These are phyloP conservation scores for Scortum barcoo DNA, from an alignment of 2,113 vertebrate genomes.

Conservation along the genomic window DNA sequence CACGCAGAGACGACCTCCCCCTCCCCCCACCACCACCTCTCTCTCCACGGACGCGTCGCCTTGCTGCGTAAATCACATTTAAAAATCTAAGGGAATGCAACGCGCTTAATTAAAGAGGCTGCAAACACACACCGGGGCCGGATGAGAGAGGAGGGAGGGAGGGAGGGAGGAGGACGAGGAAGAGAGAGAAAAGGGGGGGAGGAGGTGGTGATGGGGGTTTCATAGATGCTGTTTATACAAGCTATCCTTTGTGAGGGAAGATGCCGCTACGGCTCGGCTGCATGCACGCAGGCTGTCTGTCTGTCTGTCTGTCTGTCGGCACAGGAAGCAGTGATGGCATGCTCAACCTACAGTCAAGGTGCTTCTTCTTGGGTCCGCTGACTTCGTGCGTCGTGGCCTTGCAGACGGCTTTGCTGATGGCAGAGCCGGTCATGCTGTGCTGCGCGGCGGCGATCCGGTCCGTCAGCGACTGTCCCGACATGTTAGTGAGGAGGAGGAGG, in stretches of 20 bases:
- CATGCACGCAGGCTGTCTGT: conserved; percentile 44
- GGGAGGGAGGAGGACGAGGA: too few species aligned
- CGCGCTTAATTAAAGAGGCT: conserved; percentile 63
- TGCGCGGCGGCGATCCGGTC: conserved; percentile 91
- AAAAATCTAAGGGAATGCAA: conserved; percentile 69
- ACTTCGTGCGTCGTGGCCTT: conserved; percentile 93
- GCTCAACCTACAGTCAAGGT: conserved; percentile 91
- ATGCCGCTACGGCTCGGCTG: conserved; percentile 55
- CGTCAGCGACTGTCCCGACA: conserved; percentile 93
- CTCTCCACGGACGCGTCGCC: too few species aligned
- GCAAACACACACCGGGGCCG: conserved; percentile 55
- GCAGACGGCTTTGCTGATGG: conserved; percentile 91
- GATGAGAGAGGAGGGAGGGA: conserved; percentile 7
- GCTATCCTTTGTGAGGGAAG: conserved; percentile 66
- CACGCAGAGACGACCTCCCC: conserved; percentile 61
- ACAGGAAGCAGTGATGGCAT: conserved; percentile 70
- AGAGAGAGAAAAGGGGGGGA: background rate
- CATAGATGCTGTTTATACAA: conserved; percentile 53
- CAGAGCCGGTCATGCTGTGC: conserved; percentile 91
- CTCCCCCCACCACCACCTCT: too few species aligned
- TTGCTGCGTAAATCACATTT: conserved; percentile 45
- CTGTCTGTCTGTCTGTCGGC: conserved; percentile 20
- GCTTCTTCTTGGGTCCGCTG: conserved; percentile 94
- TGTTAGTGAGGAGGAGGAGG: conserved; percentile 73
- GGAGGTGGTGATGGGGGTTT: background rate